phyloP scores from a whole-genome alignment of 2,797 vertebrate genomes.

The Pseudochaenichthys georgianus region DNA sequence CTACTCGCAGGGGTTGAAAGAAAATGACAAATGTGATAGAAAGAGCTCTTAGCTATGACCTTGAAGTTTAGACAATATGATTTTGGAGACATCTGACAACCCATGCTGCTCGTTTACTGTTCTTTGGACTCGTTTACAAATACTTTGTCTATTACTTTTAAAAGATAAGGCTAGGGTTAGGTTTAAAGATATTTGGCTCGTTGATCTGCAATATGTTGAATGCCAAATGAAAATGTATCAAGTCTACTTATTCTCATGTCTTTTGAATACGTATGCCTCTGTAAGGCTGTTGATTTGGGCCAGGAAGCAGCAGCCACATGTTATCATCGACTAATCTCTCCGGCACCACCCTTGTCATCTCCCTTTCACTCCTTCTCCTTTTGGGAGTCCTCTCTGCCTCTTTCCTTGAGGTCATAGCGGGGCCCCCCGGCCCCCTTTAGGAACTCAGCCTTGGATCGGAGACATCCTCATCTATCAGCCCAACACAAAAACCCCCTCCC shows the following conservation, averaged over 20 bases:
- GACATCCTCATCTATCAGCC: constrained; percentile 52
- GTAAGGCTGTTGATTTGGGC: constrained; percentile 6
- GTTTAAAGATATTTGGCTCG: background rate
- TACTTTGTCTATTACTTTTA: background rate
- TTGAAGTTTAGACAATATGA: background rate
- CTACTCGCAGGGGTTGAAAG: constrained; percentile 14
- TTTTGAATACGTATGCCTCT: background rate
- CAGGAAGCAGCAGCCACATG: constrained; percentile 18
- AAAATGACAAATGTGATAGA: constrained; percentile 10
- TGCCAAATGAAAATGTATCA: background rate
- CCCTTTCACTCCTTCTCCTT: constrained; percentile 44
- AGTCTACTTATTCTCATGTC: background rate
- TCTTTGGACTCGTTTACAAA: background rate
- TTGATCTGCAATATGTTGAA: background rate
- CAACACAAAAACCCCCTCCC: constrained; percentile 29
- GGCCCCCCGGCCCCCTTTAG: background rate
- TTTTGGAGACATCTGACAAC: constrained; percentile 2
- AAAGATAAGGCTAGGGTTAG: background rate
- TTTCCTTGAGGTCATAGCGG: constrained; percentile 48
- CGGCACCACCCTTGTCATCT: constrained; percentile 30
- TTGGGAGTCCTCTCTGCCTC: constrained; percentile 48
- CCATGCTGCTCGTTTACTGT: background rate
- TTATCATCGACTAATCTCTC: constrained; percentile 51
- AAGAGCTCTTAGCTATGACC: constrained; percentile 11
- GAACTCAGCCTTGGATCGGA: constrained; percentile 47